Conservation (phyloP, 2,797 vertebrate genomes). For the Gymnodraco acuticeps region DNA sequence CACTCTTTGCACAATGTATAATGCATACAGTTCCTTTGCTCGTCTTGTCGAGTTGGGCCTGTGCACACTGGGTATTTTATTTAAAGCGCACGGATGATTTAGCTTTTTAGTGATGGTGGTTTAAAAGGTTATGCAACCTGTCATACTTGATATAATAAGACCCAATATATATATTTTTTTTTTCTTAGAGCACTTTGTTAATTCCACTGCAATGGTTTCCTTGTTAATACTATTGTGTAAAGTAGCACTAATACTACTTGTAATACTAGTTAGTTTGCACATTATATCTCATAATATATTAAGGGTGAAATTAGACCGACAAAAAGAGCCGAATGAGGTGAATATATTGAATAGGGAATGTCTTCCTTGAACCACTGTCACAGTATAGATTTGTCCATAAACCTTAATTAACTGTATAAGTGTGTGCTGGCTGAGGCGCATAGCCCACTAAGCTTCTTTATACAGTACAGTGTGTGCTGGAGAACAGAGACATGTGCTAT, state of each 20-base stretch:
- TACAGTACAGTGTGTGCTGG: slow-evolving; percentile 50
- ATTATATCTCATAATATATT: slow-evolving; percentile 19
- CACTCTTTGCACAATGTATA: slow-evolving; percentile 70
- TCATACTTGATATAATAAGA: not conserved
- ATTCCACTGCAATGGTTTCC: not conserved
- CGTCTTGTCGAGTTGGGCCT: slow-evolving; percentile 35
- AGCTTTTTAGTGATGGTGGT: slow-evolving; percentile 28
- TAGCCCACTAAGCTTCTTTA: slow-evolving; percentile 60
- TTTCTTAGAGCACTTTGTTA: slow-evolving; percentile 4
- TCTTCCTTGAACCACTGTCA: slow-evolving; percentile 59
- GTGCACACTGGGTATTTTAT: slow-evolving; percentile 43
- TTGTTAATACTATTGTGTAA: not conserved
- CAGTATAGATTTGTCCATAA: slow-evolving; percentile 74
- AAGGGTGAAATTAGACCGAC: slow-evolving; percentile 24
- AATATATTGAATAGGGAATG: slow-evolving; percentile 49
- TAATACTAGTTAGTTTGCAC: not conserved
- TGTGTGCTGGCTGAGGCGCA: slow-evolving; percentile 62
- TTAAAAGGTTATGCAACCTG: slow-evolving; percentile 30
- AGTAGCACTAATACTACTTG: not conserved
- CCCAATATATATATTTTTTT: not conserved
- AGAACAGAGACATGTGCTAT: slow-evolving; percentile 72
- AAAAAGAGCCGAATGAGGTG: slow-evolving; percentile 39
- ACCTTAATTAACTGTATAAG: slow-evolving; percentile 71
- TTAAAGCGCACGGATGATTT: slow-evolving; percentile 51
- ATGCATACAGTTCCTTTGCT: slow-evolving; percentile 64